Evolutionary conservation across 1,140 invertebrate genomes (phyloP), one percentile per base, ranked within the genome.

Genomic region (Planococcus citri): DNA sequence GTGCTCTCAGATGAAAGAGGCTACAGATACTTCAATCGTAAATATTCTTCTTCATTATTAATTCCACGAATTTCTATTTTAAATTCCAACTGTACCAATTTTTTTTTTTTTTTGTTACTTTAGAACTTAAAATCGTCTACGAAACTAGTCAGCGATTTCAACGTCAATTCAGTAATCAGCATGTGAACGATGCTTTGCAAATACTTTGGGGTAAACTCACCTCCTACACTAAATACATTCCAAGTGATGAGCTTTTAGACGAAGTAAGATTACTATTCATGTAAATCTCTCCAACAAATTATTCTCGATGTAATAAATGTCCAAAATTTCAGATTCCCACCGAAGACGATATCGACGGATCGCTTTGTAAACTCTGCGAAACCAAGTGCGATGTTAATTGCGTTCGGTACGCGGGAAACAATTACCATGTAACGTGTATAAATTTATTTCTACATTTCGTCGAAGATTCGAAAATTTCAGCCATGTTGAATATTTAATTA

Each of bases 1-100:
- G 71, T 75, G 22, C 37, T 74, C 9, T 71, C 71, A 20, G 73
- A 75, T 27, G 69, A 71, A 25, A 71, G 60, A 71, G 71, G 71
- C n/a, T 27, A 41, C 3, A 60, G 69, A 51, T 72, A 70, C 29
- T 22, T 72, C 1, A 38, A 24, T 64, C 71, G 71, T 70, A 68
- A 20, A 68, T 27, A 64, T 22, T 17, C 14, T 27, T 25, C 27
- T 61, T 58, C 20, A 22, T 68, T n/a, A 6, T 0, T 67, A 33
- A 70, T 71, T n/a, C 1, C 10, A 2, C 3, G 3, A 25, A 25
- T 9, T 24, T 24, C 60, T 4, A 24, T 20, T 58, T 58, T 58
- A 64, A 64, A n/a, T n/a, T n/a, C n/a, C n/a, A n/a, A n/a, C n/a
- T n/a, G n/a, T n/a, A n/a, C n/a, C 17, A 17, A 1, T 64, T 64